Conservation (phyloP, 2,888 invertebrate species). For the Acronicta leporina region DNA sequence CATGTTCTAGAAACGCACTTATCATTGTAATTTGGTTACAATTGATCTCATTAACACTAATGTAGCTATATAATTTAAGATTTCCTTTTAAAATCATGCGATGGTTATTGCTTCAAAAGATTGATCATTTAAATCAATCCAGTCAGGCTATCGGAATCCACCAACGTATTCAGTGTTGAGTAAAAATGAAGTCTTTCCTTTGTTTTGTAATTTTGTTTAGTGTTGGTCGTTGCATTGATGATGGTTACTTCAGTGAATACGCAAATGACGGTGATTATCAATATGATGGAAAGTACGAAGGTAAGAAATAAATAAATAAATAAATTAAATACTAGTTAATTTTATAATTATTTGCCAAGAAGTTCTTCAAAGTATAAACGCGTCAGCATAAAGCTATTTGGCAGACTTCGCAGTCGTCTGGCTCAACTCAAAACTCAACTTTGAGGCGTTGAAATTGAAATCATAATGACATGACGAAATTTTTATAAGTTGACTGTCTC, state of each 20-base stretch:
- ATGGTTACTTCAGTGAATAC: neutral
- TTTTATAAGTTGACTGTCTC: too few relatives aligned
- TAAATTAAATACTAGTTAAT: too few relatives aligned
- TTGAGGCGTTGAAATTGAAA: too few relatives aligned
- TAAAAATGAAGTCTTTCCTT: constrained; percentile 13
- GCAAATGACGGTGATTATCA: neutral
- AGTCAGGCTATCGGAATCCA: neutral
- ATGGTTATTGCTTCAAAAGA: neutral
- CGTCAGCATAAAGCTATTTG: too few relatives aligned
- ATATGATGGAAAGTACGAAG: constrained; percentile 8
- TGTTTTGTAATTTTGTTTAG: constrained; percentile 23
- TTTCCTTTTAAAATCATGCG: constrained; percentile 30
- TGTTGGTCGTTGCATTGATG: constrained; percentile 1
- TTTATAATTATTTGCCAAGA: too few relatives aligned
- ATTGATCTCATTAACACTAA: neutral
- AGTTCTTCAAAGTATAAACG: too few relatives aligned
- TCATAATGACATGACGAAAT: too few relatives aligned
- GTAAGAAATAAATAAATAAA: constrained; percentile 11
- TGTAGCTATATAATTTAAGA: neutral
- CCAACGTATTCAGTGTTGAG: neutral
- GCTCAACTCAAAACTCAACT: too few relatives aligned
- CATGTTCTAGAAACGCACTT: too few relatives aligned
- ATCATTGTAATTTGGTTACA: neutral
- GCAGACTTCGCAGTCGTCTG: too few relatives aligned
- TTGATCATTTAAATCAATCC: neutral